phyloP scores from a whole-genome alignment of 2,113 vertebrate species.

The Scomber colias region DNA sequence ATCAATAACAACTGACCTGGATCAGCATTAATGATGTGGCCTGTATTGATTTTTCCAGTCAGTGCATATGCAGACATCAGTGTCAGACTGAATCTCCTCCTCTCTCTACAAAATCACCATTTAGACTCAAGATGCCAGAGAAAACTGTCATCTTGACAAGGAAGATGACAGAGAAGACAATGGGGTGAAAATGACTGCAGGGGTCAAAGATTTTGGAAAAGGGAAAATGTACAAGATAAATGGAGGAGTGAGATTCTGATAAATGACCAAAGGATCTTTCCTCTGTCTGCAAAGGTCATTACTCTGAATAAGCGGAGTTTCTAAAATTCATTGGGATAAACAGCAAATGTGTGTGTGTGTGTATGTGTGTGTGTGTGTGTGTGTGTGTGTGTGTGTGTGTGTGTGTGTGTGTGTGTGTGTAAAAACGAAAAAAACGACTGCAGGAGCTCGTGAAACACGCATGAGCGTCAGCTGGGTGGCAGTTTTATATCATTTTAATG shows the following conservation, averaged over 20 bases:
- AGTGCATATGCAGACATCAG: conserved; percentile 38
- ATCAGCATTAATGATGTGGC: conserved; percentile 63
- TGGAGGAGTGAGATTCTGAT: conserved; percentile 20
- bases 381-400: neutral
- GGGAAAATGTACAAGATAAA: neutral
- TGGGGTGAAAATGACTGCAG: neutral
- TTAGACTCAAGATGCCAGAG: conserved; percentile 29
- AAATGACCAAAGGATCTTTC: conserved; percentile 22
- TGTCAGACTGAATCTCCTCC: conserved; percentile 29
- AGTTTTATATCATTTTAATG: conserved; percentile 44
- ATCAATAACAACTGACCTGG: conserved; percentile 34
- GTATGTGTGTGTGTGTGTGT: neutral
- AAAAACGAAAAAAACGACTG: conserved; percentile 5
- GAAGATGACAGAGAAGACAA: neutral
- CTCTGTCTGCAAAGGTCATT: conserved; percentile 9
- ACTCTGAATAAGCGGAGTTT: neutral
- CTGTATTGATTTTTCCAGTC: conserved; percentile 67
- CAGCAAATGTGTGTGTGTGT: conserved; percentile 8
- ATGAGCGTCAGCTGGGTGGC: conserved; percentile 50
- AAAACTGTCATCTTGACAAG: neutral
- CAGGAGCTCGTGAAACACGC: conserved; percentile 34
- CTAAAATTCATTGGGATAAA: conserved; percentile 9
- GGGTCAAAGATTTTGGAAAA: neutral
- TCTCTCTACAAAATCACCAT: conserved; percentile 16
- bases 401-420: no score